phyloP scores from a whole-genome alignment of 2,888 invertebrate species.

The Proisotoma minuta region DNA sequence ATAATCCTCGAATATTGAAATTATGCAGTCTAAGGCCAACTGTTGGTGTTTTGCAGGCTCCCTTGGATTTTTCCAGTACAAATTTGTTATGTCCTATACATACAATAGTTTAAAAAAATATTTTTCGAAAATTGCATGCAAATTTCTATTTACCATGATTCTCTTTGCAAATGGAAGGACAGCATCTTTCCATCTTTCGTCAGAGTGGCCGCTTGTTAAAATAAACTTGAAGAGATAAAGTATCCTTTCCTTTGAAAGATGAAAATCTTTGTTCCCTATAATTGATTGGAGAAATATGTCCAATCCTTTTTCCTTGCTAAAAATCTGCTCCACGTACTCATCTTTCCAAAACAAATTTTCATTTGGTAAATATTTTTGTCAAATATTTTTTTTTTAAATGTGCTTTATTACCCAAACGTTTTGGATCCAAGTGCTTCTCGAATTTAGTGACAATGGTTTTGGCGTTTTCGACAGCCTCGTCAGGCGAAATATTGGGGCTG shows the following conservation, averaged over 20 bases:
- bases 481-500: too few relatives aligned
- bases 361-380: too few relatives aligned
- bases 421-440: too few relatives aligned
- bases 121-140: constrained; percentile 5
- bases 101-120: neutral
- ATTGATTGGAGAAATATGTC: too few relatives aligned
- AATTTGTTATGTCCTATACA: constrained; percentile 19
- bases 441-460: too few relatives aligned
- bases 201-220: constrained; percentile 11
- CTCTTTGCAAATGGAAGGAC: constrained; percentile 19
- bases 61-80: constrained; percentile 31
- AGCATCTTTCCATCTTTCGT: constrained; percentile 13
- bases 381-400: too few relatives aligned
- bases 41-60: constrained; percentile 41
- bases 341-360: too few relatives aligned
- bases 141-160: constrained; percentile 28
- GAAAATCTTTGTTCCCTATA: too few relatives aligned
- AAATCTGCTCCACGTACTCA: too few relatives aligned
- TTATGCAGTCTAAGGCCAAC: constrained; percentile 35
- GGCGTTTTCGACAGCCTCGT: too few relatives aligned
- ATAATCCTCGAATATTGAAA: constrained; percentile 32
- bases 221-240: constrained; percentile 30
- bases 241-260: constrained; percentile 27
- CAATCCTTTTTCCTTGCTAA: too few relatives aligned
- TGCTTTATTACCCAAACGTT: too few relatives aligned